Evolutionary conservation across 23 tunicate genomes (phyloP), one percentile per base, ranked within the genome.

Genomic region (Diplosoma virens): DNA sequence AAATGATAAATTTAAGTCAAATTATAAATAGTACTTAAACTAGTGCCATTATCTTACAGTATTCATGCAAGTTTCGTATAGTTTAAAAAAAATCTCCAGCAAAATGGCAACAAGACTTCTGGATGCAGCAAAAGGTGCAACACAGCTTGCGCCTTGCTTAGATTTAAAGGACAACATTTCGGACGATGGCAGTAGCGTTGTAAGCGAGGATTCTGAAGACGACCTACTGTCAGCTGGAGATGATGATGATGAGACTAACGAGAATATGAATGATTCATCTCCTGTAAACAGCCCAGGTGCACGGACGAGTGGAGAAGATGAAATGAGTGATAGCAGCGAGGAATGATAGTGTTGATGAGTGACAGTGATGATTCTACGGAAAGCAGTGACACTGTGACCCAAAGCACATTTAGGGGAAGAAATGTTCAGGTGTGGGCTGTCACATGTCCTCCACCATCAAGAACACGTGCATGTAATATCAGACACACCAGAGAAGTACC

Each of bases 111-210:
- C 54, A 68, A 68, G 75, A 54, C 75, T 36, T 4, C 75, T 68
- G 54, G 54, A 68, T 68, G 54, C 75, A 37, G 54, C 75, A 68
- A 28, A n/a, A 68, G 75, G 7, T 26, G 54, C 75, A 68, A 68
- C 25, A 37, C 75, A 37, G 37, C 75, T 68, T 22, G 75, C 22
- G 23, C 54, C 26, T 68, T 68, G 55, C 25, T 68, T 54, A 28
- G 75, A 68, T 68, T 68, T 68, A 68, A 54, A 68, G 75, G 75
- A 68, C 75, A 68, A 37, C 54, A 68, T 68, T 68, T 68, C 71
- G 6, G 75, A 68, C 55, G 54, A 68, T 68, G 75, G 23, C 18
- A 26, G 23, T 26, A 68, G 26, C 55, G 75, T 68, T 34, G 75
- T 7, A 37, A 68, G 75, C 28, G 54, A 34, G 75, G 55, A 68